phyloP scores from a whole-genome alignment of 2,888 invertebrate species.

The Macrostomum cliftonense region DNA sequence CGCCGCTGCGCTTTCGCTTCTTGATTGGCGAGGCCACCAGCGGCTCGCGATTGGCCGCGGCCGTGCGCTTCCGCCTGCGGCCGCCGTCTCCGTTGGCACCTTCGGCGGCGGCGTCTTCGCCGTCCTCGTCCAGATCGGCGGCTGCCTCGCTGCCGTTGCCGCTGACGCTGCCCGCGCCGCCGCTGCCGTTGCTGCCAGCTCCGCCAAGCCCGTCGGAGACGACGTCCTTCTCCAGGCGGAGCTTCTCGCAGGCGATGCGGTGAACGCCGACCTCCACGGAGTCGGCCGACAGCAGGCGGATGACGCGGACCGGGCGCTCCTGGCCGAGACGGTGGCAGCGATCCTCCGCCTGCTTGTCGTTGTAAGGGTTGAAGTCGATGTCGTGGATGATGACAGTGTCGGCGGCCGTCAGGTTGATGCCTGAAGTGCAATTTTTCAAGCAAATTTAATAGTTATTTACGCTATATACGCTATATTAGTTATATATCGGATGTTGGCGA shows the following conservation, averaged over 20 bases:
- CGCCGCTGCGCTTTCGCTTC: too few species aligned
- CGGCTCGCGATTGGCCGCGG: too few species aligned
- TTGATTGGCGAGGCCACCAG: too few species aligned
- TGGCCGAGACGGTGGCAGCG: conserved; percentile 51
- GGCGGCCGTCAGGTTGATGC: conserved; percentile 47
- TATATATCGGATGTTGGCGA: too few species aligned
- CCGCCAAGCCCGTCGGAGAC: conserved; percentile 43
- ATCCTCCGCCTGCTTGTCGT: conserved; percentile 89
- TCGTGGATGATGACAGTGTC: conserved; percentile 89
- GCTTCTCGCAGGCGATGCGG: conserved; percentile 68
- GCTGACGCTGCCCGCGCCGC: not conserved
- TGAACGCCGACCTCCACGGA: conserved; percentile 84
- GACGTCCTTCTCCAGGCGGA: conserved; percentile 71
- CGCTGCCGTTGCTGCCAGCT: conserved; percentile 32
- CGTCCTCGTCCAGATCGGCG: not conserved
- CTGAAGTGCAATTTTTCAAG: too few species aligned
- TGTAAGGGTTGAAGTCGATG: conserved; percentile 92
- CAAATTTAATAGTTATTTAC: too few species aligned
- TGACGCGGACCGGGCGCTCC: conserved; percentile 59
- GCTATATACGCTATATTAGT: too few species aligned
- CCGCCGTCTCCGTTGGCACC: too few species aligned
- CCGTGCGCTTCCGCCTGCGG: too few species aligned
- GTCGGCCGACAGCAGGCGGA: conserved; percentile 60
- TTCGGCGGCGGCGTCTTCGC: too few species aligned
- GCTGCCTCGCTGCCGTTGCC: not conserved